Evolutionary conservation across 2,888 invertebrate genomes (phyloP).

Genomic region (Trissonchulus sp.): DNA sequence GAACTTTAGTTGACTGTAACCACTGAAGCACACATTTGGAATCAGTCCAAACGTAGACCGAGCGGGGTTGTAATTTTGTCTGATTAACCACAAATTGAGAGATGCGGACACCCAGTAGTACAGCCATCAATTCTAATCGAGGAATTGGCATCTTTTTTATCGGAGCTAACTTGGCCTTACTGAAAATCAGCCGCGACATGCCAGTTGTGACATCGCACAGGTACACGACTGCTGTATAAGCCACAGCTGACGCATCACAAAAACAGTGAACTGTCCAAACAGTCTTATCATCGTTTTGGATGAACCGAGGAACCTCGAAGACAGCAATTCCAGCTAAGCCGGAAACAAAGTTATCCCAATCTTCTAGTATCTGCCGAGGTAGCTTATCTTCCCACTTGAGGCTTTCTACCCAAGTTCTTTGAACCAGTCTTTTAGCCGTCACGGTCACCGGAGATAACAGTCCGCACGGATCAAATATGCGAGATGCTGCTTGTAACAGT

Average conservation of each 20-base stretch:
- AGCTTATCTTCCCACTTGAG: background rate
- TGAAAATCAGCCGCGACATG: too few species aligned
- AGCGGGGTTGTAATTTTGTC: background rate
- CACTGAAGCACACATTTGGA: slow-evolving; percentile 9
- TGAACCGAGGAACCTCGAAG: slow-evolving; percentile 15
- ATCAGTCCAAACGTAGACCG: slow-evolving; percentile 6
- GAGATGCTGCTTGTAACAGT: background rate
- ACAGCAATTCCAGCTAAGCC: background rate
- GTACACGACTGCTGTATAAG: slow-evolving; percentile 16
- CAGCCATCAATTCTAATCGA: slow-evolving; percentile 18
- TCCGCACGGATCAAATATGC: slow-evolving; percentile 18
- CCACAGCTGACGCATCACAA: too few species aligned
- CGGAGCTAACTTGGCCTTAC: too few species aligned
- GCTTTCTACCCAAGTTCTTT: background rate
- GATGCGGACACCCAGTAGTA: slow-evolving; percentile 9
- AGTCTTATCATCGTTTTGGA: background rate
- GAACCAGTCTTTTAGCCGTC: too few species aligned
- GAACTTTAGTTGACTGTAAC: slow-evolving; percentile 7
- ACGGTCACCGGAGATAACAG: too few species aligned
- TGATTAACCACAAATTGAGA: slow-evolving; percentile 9
- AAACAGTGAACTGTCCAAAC: background rate
- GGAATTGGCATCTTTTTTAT: too few species aligned
- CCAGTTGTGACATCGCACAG: too few species aligned
- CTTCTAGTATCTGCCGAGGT: background rate
- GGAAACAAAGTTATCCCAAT: slow-evolving; percentile 5